phyloP scores from a whole-genome alignment of 2,113 vertebrate species.

The Pseudorhombus dupliciocellatus region DNA sequence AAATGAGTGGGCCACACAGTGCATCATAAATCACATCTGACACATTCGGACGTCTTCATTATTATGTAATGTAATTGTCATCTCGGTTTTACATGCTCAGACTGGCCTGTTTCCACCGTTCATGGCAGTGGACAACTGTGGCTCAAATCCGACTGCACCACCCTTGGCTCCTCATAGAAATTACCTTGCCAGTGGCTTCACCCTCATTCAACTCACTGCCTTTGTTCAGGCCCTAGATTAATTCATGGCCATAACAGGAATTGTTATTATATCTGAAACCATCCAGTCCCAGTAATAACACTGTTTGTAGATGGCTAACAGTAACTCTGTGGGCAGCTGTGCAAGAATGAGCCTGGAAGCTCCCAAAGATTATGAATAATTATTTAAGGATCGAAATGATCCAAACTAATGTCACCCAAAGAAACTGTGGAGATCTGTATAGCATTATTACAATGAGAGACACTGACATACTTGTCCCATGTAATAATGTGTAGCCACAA shows the following conservation, averaged over 20 bases:
- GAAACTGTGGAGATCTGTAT: no score
- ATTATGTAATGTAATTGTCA: not conserved
- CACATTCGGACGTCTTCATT: not conserved
- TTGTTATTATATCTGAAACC: slow-evolving; percentile 15
- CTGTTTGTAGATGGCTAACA: not conserved
- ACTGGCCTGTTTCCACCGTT: not conserved
- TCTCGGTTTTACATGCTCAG: not conserved
- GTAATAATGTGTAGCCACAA: no score
- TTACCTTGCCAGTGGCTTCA: not conserved
- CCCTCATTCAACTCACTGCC: not conserved
- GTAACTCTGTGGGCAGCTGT: not conserved
- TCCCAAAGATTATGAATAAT: not conserved
- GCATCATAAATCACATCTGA: not conserved
- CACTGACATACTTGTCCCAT: no score
- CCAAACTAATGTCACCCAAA: no score
- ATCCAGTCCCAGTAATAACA: not conserved
- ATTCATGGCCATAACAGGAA: slow-evolving; percentile 4
- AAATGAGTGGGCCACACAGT: not conserved
- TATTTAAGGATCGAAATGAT: not conserved
- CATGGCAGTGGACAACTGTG: not conserved
- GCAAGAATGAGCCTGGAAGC: slow-evolving; percentile 1
- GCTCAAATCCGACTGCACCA: slow-evolving; percentile 9
- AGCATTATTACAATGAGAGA: no score
- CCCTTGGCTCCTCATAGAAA: slow-evolving; percentile 14
- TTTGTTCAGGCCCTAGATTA: slow-evolving; percentile 8